Base-by-base conservation (phyloP, 2,113 vertebrate genomes). In the Rhombomys opimus region DNA sequence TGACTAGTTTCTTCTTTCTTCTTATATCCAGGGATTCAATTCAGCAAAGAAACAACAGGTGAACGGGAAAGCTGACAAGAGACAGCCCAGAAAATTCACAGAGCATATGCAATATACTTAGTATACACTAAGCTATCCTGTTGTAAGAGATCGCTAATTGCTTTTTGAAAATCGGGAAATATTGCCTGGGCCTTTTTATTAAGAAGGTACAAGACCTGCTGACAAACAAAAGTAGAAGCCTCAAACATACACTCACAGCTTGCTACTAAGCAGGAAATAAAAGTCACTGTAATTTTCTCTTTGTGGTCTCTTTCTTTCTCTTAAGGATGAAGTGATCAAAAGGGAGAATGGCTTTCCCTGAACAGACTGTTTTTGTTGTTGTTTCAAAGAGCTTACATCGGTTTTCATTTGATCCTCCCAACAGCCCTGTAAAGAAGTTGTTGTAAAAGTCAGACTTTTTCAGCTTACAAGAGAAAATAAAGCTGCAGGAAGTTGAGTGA, bases 401-500 rank as follows among this genome's bases (percentile, higher is more conserved):
- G 75, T 88, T 89, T 41, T 90, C 25, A 77, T 73, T 96, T 77
- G 89, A 88, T 32, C 25, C 32, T 87, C 15, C 15, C 12, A 72
- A 27, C 5, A n/a, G 13, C 76, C 15, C 32, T 88, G 0, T 75
- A 30, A 85, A n/a, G 11, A 72, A 91, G 13, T 63, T 87, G 10
- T 57, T 32, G 63, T 86, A 84, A 89, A 90, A 89, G 35, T 85
- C 81, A 93, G 82, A 59, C 9, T 30, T 90, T 77, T 6, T 87
- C 7, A 5, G 25, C 77, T 92, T 97, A 70, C 63, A 93, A 75
- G 90, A 57, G 52, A 96, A 87, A 77, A 22, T 41, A 38, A 80
- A 84, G 27, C 61, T 95, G 38, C 87, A 76, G 80, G 41, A 94
- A 78, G 7, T 92, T 91, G 87, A 91, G 17, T 41, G 75, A 93